These are phyloP conservation scores for Drosophila santomea DNA, from an alignment of 1,140 invertebrate species.

Conservation along the genomic window DNA sequence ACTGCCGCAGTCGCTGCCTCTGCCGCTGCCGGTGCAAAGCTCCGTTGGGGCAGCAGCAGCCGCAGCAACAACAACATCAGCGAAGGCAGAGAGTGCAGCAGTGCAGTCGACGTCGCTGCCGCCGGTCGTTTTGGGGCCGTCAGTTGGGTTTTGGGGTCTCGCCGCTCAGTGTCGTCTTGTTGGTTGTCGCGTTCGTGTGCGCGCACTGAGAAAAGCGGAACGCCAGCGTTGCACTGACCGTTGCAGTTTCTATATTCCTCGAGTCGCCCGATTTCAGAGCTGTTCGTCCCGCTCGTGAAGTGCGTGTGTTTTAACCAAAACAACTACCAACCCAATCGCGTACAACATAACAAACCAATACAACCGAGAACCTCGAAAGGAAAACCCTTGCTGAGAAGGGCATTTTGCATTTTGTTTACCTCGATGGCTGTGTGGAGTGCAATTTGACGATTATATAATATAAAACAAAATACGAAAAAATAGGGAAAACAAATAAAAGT, in stretches of 20 bases:
- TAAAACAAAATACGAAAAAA: constrained; percentile 11
- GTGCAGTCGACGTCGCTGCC: constrained; percentile 28
- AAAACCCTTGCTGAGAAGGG: constrained; percentile 29
- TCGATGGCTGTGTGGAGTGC: constrained; percentile 54
- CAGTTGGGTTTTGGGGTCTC: constrained; percentile 58
- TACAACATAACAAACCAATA: constrained; percentile 24
- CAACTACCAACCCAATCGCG: constrained; percentile 14
- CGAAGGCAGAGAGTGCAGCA: constrained; percentile 37
- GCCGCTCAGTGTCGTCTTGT: constrained; percentile 76
- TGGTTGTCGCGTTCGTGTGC: constrained; percentile 81
- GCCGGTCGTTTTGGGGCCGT: constrained; percentile 38
- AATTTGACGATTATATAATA: constrained; percentile 57
- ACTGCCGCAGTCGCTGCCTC: constrained; percentile 36
- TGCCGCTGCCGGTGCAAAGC: constrained; percentile 53
- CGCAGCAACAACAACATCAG: constrained; percentile 18
- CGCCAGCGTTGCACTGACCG: constrained; percentile 28
- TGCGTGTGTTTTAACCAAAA: constrained; percentile 25
- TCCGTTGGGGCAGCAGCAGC: constrained; percentile 46
- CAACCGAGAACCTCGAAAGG: constrained; percentile 3
- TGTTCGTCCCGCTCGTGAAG: constrained; percentile 9
- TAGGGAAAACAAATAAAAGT: constrained; percentile 49
- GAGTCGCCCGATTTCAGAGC: constrained; percentile 42
- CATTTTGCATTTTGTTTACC: constrained; percentile 56
- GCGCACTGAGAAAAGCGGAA: constrained; percentile 58
- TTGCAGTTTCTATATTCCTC: constrained; percentile 32